Percentiles rank a stretch among this genome's conserved stretches.
Conservation (phyloP, 2,113 vertebrate species). For the Microcebus ravelobensis region DNA sequence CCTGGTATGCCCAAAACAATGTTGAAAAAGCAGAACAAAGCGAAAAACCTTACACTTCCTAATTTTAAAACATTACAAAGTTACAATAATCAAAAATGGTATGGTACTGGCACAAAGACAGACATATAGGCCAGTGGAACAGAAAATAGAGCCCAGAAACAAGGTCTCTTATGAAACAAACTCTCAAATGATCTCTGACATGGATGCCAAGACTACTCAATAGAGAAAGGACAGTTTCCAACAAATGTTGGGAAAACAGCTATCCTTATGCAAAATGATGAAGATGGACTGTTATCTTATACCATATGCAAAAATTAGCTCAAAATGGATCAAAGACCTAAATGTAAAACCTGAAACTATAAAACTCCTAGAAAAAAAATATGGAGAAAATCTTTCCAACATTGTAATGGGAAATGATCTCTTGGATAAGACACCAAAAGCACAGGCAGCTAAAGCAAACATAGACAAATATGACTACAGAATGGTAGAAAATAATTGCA, state of each 20-base stretch:
- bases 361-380: neutral
- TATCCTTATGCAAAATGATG: neutral
- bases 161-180: neutral
- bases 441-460: neutral
- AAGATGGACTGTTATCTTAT: neutral
- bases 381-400: neutral
- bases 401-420: neutral
- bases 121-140: neutral
- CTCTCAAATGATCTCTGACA: neutral
- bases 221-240: neutral
- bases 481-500: neutral
- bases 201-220: neutral
- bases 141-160: neutral
- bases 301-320: neutral
- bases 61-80: neutral
- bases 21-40: neutral
- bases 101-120: neutral
- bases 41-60: neutral
- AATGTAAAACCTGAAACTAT: neutral
- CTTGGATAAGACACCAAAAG: neutral
- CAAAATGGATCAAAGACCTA: neutral
- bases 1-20: neutral
- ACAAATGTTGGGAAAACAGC: neutral
- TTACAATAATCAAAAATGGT: neutral
- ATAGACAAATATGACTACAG: neutral